phyloP scores from a whole-genome alignment of 2,797 vertebrate genomes.

The Buphagus erythrorhynchus region DNA sequence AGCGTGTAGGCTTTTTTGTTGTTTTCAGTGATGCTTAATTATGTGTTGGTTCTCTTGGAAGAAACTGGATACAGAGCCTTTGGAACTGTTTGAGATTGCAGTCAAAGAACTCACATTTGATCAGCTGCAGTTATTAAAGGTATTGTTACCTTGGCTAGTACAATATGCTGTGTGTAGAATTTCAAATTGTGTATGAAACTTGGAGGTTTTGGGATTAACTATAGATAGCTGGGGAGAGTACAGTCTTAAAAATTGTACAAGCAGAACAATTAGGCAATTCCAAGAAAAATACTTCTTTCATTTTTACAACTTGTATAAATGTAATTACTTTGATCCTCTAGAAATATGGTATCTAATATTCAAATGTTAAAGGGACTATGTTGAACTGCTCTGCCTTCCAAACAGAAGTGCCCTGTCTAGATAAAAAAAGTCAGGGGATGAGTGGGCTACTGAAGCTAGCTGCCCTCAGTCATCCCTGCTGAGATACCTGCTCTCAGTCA shows the following conservation, averaged over 20 bases:
- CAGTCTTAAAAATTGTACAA: not conserved
- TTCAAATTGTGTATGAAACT: not conserved
- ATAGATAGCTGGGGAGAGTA: not conserved
- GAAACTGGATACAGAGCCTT: constrained; percentile 89
- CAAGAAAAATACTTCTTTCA: not conserved
- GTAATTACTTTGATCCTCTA: not conserved
- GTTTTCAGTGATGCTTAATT: not conserved
- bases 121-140: constrained; percentile 96
- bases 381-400: not conserved
- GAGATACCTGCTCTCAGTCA: not conserved
- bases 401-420: not conserved
- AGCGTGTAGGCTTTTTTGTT: not conserved
- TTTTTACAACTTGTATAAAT: not conserved
- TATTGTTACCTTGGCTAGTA: constrained; percentile 50
- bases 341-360: not conserved
- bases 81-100: constrained; percentile 94
- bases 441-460: not conserved
- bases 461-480: no score
- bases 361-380: not conserved
- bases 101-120: constrained; percentile 96
- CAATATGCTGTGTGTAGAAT: not conserved
- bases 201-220: not conserved
- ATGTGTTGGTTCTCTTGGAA: constrained; percentile 62
- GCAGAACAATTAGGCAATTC: not conserved
- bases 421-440: not conserved